Base-by-base conservation (phyloP, 2,113 vertebrate genomes). In the Gasterosteus aculeatus region DNA sequence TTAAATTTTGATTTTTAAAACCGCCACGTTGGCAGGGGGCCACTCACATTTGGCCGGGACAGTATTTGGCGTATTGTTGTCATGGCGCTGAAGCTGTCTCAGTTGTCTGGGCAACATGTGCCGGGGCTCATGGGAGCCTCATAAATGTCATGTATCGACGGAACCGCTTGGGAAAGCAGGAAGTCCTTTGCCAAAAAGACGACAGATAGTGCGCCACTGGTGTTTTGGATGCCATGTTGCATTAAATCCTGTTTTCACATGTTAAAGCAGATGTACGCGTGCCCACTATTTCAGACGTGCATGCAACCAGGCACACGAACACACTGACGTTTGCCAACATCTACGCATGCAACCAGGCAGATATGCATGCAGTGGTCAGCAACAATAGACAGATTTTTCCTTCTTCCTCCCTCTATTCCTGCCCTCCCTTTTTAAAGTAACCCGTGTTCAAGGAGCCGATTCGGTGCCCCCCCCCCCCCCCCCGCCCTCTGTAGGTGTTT, bases 121-220 rank as follows among this genome's bases (percentile, higher is more conserved):
- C 81, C 41, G 42, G 60, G 82, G 85, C 80, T 92, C 85, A 83
- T 78, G 86, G 71, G 87, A 81, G 87, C 44, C 86, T 89, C 85
- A 75, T 89, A 92, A 92, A 93, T 92, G 89, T 90, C 90, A 89
- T 82, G 83, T 80, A 88, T 84, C 64, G 76, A 92, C 68, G 75
- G 81, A 87, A 82, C 69, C 26, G 72, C 86, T 89, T 66, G 46
- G 76, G 70, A 83, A 85, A 91, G 85, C 80, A 87, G 87, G 86
- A 88, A 87, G 88, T 88, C 74, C 83, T 85, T 81, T 81, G 84
- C 81, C 81, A 87, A 87, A 83, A 88, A 88, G 73, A 79, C 81
- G 86, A 83, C 57, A 86, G 89, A 87, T 84, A 78, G 80, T 89
- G 82, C 71, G 84, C 89, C 83, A 87, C 83, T 83, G 86, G 82